These are phyloP conservation scores for Diarsia rubi DNA, from an alignment of 2,888 invertebrate species.

Conservation along the genomic window DNA sequence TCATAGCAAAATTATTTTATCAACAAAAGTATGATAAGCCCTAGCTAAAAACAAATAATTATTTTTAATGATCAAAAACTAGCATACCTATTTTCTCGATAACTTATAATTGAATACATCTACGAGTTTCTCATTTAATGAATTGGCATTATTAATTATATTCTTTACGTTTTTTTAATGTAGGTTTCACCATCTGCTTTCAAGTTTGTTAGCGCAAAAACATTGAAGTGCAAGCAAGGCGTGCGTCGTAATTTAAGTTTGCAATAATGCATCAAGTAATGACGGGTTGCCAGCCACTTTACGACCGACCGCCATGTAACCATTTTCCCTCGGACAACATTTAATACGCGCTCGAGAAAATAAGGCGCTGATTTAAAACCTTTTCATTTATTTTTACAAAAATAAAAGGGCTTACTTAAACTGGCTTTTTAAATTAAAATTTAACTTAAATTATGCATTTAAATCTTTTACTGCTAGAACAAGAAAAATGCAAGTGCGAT, in stretches of 20 bases:
- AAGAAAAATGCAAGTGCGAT: no score
- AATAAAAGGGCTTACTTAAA: constrained; percentile 11
- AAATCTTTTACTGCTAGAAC: no score
- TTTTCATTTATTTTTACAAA: constrained; percentile 18
- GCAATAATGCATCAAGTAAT: constrained; percentile 66
- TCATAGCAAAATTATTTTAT: background rate
- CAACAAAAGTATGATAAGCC: constrained; percentile 30
- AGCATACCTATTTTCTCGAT: constrained; percentile 32
- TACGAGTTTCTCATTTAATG: background rate
- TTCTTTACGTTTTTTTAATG: constrained; percentile 14
- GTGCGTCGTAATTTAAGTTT: constrained; percentile 59
- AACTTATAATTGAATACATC: constrained; percentile 36
- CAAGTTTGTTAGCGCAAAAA: constrained; percentile 51
- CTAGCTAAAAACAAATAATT: constrained; percentile 22
- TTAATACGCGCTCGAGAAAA: constrained; percentile 55
- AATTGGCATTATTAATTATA: constrained; percentile 23
- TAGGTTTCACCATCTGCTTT: constrained; percentile 27
- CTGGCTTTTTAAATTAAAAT: no score
- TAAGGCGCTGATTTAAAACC: constrained; percentile 50
- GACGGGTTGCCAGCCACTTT: constrained; percentile 63
- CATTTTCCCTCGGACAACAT: constrained; percentile 60
- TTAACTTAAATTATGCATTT: no score
- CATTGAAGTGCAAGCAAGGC: constrained; percentile 58
- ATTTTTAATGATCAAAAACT: constrained; percentile 48
- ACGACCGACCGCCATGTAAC: constrained; percentile 62